Evolutionary conservation across 2,113 vertebrate species (phyloP).

Genomic region (Phocoena phocoena): DNA sequence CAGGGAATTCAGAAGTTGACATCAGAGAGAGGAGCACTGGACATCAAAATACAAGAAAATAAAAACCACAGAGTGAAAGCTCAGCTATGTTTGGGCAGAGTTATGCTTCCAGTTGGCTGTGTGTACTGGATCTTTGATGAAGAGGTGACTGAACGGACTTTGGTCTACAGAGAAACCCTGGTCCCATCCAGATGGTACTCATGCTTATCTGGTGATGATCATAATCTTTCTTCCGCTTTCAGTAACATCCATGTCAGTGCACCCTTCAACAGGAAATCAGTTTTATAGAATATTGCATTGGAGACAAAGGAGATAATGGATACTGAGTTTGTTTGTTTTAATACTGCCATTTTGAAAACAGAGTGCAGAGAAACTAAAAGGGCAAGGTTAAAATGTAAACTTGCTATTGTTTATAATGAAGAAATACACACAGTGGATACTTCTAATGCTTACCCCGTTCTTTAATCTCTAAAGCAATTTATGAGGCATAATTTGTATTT

Average conservation of each 20-base stretch:
- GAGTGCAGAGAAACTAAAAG: neutral
- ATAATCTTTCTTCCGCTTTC: neutral
- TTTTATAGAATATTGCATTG: neutral
- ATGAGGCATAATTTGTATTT: neutral
- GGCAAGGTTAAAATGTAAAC: neutral
- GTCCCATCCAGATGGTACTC: slow-evolving; percentile 19
- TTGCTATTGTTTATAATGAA: neutral
- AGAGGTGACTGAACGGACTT: neutral
- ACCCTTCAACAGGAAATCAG: neutral
- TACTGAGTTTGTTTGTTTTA: neutral
- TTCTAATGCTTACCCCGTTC: neutral
- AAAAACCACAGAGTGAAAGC: neutral
- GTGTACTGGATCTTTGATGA: neutral
- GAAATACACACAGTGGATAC: neutral
- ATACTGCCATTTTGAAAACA: neutral
- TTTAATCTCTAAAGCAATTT: neutral
- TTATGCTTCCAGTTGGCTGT: slow-evolving; percentile 18
- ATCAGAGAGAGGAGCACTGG: neutral
- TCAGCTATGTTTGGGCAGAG: slow-evolving; percentile 20
- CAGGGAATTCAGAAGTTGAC: neutral
- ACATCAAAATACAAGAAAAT: neutral
- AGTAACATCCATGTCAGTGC: neutral
- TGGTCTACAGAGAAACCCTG: neutral
- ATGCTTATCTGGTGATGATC: neutral
- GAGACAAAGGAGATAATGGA: neutral